Evolutionary conservation across 2,797 vertebrate genomes (phyloP).

Genomic region (Acomys russatus): DNA sequence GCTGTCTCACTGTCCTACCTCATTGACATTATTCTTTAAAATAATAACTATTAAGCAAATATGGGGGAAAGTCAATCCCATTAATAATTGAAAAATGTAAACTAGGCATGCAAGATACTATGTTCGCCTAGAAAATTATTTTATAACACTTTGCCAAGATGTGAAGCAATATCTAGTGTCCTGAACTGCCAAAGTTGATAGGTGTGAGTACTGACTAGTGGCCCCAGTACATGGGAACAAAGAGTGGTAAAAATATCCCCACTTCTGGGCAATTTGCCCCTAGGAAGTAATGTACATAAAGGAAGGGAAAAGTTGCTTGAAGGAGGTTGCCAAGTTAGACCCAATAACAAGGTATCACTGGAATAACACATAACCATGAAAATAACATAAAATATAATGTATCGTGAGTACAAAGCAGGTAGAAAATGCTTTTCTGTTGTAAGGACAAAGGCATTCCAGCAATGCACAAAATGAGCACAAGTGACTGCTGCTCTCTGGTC

Average conservation of each 20-base stretch:
- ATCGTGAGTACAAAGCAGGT: not conserved
- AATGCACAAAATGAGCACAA: not conserved
- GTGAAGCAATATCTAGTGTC: not conserved
- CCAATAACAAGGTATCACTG: not conserved
- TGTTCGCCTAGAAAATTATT: not conserved
- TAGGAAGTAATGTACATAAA: not conserved
- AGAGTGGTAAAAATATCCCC: not conserved
- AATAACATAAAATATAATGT: not conserved
- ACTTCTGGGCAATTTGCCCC: not conserved
- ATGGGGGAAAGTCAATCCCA: not conserved
- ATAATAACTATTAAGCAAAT: not conserved
- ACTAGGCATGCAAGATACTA: not conserved
- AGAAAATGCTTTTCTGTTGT: not conserved
- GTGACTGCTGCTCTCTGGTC: not conserved
- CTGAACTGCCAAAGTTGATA: accelerated
- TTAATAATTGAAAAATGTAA: not conserved
- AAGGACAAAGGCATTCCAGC: not conserved
- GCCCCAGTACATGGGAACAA: accelerated
- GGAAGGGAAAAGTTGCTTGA: not conserved
- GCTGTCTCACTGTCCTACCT: not conserved
- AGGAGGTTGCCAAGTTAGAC: not conserved
- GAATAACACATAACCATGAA: not conserved
- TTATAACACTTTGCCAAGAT: not conserved
- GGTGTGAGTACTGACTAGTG: accelerated
- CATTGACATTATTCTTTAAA: not conserved